Percentiles rank a stretch among this genome's conserved stretches.
Conservation (phyloP, 1,140 invertebrate genomes). For the Brachionus paranguensis region DNA sequence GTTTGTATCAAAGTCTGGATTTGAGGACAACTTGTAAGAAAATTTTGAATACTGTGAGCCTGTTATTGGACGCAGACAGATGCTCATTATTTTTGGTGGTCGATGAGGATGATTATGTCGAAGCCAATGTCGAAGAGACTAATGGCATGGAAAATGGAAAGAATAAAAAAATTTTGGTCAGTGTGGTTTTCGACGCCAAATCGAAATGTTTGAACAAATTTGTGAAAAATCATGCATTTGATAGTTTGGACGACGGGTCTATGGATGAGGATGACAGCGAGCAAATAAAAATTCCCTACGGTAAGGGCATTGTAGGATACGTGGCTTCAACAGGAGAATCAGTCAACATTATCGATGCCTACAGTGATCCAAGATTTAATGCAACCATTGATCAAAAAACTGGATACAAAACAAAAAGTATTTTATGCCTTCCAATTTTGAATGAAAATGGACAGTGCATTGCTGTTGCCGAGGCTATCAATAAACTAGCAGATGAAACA, state of each 20-base stretch:
- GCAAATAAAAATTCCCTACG: slow-evolving; percentile 71
- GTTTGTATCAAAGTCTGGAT: slow-evolving; percentile 91
- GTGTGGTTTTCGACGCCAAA: slow-evolving; percentile 81
- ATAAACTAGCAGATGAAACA: slow-evolving; percentile 63
- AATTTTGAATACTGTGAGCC: slow-evolving; percentile 87
- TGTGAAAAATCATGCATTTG: slow-evolving; percentile 53
- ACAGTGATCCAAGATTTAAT: slow-evolving; percentile 72
- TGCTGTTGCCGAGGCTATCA: slow-evolving; percentile 92
- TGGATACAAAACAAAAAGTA: slow-evolving; percentile 81
- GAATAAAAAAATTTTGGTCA: slow-evolving; percentile 65
- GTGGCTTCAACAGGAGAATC: slow-evolving; percentile 84
- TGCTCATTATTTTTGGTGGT: slow-evolving; percentile 87
- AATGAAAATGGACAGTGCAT: slow-evolving; percentile 91
- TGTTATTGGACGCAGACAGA: slow-evolving; percentile 80
- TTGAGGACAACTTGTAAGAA: slow-evolving; percentile 86
- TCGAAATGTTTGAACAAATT: slow-evolving; percentile 53
- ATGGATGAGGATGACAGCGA: slow-evolving; percentile 79
- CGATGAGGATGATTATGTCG: slow-evolving; percentile 54
- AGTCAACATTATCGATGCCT: slow-evolving; percentile 89
- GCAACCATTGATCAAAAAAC: slow-evolving; percentile 81
- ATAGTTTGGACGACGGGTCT: slow-evolving; percentile 66
- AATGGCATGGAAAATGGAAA: background rate
- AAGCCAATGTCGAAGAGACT: background rate
- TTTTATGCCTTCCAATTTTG: slow-evolving; percentile 88
- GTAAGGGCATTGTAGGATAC: slow-evolving; percentile 79